Evolutionary conservation across 2,888 invertebrate genomes (phyloP), one percentile per base, ranked within the genome.

Genomic region (Melanotus villosus): DNA sequence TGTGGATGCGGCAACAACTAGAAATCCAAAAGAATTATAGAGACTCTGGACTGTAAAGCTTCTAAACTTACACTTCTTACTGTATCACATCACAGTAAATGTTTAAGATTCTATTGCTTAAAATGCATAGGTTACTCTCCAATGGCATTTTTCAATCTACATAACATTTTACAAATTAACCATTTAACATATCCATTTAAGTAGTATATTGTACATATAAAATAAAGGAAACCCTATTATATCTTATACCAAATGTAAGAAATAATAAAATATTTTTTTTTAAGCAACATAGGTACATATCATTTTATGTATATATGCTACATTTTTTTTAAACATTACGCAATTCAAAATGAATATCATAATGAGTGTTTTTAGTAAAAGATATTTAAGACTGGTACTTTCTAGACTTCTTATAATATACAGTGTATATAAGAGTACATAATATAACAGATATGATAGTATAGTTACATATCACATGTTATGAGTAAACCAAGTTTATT

Each of bases 401-500:
- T 23, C 38, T 21, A 56, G 32, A 56, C 38, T 56, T 73, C 73
- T 71, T 72, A 73, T 73, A 75, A 73, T 76, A 65, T 75, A 76
- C 73, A 75, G 54, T 68, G 70, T 26, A 41, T 57, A 69, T 36
- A 64, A 52, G 59, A 67, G 65, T 72, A 71, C 70, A 71, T 74
- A n/a, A n/a, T n/a, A 72, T 18, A 56, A 56, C 56, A 56, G 75
- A 73, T 75, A 76, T 75, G 73, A 75, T 65, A 52, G 41, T 65
- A 57, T 65, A 69, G 43, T 52, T 78, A 79, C 78, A 77, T 80
- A 79, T 79, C 79, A 79, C 78, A 80, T 79, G 75, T 79, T 74
- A 76, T 74, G 78, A 79, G 78, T 78, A 71, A 69, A 56, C 26
- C 36, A 60, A 66, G 38, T 67, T 65, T 70, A 68, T 57, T 65